Base-by-base conservation (phyloP, 2,888 invertebrate species). In the Belgica antarctica region DNA sequence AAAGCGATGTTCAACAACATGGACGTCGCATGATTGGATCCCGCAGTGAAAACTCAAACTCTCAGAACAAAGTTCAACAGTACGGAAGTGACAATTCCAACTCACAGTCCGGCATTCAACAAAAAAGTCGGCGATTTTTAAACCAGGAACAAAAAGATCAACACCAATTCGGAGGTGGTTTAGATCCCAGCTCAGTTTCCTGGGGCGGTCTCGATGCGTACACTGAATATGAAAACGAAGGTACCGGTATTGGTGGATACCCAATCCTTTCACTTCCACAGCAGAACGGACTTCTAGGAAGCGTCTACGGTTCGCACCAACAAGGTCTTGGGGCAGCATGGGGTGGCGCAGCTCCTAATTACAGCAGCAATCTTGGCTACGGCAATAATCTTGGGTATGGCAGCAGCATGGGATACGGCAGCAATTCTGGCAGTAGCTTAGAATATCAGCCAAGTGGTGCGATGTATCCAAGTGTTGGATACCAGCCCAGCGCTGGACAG, bases 101-200 rank as follows among this genome's bases (percentile, higher is more conserved):
- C 22, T 1, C 24, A 10, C 65, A 65, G 24, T 4, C 34, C 31
- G 34, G 34, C 7, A 36, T 63, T 24, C 63, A 63, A 27, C 63
- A 63, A n/a, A 2, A 2, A 2, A 19, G 63, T 1, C 27, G 27
- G 2, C 31, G 63, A 63, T 15, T 12, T 5, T 41, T 15, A 31
- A n/a, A n/a, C n/a, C n/a, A n/a, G n/a, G n/a, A n/a, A n/a, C 62
- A 62, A 24, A 19, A 25, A 12, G 65, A 25, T 5, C 65, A 65
- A 25, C 62, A 62, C 27, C n/a, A 25, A n/a, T 27, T 8, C n/a
- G 62, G 62, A 62, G 31, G 19, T 10, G 31, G 31, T 25, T 10
- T 15, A 4, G 19, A 62, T 62, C 5, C 8, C 5, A 27, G 31
- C n/a, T 17, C 28, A 4, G 62, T 4, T 19, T 12, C 8, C 8